Conservation (phyloP, 2,113 vertebrate species). For the Willisornis vidua region DNA sequence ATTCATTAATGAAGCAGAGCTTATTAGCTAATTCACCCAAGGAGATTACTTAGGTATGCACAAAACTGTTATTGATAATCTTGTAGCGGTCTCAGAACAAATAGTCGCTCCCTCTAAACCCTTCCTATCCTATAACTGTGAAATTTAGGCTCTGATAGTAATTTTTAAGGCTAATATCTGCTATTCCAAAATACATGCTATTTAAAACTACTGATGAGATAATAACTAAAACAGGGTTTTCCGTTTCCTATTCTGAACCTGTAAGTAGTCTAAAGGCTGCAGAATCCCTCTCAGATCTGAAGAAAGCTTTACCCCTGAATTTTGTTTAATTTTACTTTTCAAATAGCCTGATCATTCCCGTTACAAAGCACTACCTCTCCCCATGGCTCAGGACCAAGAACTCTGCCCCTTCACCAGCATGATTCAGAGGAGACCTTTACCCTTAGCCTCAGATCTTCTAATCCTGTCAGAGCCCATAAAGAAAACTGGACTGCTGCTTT, state of each 20-base stretch:
- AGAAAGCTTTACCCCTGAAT: not conserved
- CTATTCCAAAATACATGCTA: not conserved
- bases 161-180: not conserved
- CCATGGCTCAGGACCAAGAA: not conserved
- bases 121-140: not conserved
- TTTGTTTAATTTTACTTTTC: not conserved
- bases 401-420: not conserved
- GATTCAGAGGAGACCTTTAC: conserved; percentile 19
- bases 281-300: not conserved
- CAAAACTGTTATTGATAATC: not conserved
- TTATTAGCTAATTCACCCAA: not conserved
- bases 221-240: not conserved
- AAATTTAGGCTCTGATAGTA: not conserved
- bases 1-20: not conserved
- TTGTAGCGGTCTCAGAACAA: not conserved
- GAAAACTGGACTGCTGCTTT: not conserved
- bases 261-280: not conserved
- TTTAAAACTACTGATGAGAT: not conserved
- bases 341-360: not conserved
- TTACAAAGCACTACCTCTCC: not conserved
- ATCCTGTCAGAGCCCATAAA: not conserved
- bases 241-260: not conserved
- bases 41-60: not conserved
- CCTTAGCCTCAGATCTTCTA: not conserved
- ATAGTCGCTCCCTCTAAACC: not conserved